Evolutionary conservation across 2,888 invertebrate genomes (phyloP).

Genomic region (Eilema caniola): DNA sequence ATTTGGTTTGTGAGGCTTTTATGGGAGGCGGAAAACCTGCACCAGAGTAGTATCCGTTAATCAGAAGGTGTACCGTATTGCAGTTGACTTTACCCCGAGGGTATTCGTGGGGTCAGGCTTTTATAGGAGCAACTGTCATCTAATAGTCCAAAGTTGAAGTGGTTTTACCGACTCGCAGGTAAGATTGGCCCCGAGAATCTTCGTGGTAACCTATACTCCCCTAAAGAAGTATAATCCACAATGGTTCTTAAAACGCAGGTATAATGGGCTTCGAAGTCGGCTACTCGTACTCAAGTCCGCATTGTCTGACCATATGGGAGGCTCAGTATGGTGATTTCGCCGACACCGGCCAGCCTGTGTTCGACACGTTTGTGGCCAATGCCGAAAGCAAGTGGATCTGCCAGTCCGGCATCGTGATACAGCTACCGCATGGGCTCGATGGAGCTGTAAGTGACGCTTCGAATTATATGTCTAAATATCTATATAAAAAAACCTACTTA

Average conservation of each 20-base stretch:
- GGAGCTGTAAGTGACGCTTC: constrained; percentile 82
- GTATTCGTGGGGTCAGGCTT: too few relatives aligned
- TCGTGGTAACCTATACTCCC: too few relatives aligned
- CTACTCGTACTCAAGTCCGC: constrained; percentile 92
- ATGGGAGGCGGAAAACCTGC: too few relatives aligned
- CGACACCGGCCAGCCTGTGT: constrained; percentile 90
- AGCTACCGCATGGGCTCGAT: constrained; percentile 94
- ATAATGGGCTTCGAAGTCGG: constrained; percentile 92
- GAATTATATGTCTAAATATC: neutral
- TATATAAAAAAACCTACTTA: too few relatives aligned
- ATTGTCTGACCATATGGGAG: constrained; percentile 92
- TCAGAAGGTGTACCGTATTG: too few relatives aligned
- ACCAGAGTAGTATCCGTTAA: too few relatives aligned
- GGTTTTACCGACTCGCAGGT: too few relatives aligned
- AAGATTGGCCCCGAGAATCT: too few relatives aligned
- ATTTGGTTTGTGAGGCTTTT: too few relatives aligned
- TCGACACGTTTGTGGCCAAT: constrained; percentile 88
- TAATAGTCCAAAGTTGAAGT: too few relatives aligned
- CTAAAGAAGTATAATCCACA: neutral
- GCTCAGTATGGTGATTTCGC: constrained; percentile 96
- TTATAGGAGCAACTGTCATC: too few relatives aligned
- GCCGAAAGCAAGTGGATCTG: constrained; percentile 95
- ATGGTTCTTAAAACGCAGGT: constrained; percentile 52
- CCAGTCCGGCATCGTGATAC: constrained; percentile 92
- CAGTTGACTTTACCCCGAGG: too few relatives aligned